These are phyloP conservation scores for Ptilodon capucinus DNA, from an alignment of 2,888 invertebrate species.

Conservation along the genomic window DNA sequence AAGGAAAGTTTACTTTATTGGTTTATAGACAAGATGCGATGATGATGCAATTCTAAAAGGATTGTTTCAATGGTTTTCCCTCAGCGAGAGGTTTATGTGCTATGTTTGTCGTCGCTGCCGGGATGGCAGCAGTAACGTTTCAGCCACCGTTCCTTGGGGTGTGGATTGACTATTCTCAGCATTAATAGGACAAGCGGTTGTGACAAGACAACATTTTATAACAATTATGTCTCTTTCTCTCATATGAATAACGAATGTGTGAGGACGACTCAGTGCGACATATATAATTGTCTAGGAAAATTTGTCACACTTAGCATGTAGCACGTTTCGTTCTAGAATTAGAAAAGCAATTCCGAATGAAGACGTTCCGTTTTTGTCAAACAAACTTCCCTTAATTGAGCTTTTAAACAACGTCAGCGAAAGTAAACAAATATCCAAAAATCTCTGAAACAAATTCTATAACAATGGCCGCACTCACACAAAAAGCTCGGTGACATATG, in stretches of 20 bases:
- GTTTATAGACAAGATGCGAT: too few relatives aligned
- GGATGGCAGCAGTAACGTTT: too few relatives aligned
- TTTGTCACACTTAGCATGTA: slow-evolving; percentile 11
- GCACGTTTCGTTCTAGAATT: not conserved
- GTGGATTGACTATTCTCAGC: slow-evolving; percentile 37
- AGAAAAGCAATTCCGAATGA: not conserved
- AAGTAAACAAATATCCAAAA: slow-evolving; percentile 1
- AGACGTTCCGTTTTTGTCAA: not conserved
- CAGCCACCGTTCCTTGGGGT: slow-evolving; percentile 31
- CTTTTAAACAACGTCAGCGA: not conserved
- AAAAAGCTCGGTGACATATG: slow-evolving; percentile 47
- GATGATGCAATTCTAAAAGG: too few relatives aligned
- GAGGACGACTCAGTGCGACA: too few relatives aligned
- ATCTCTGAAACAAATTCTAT: slow-evolving; percentile 20
- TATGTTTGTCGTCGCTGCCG: slow-evolving; percentile 47
- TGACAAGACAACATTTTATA: too few relatives aligned
- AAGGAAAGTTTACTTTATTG: too few relatives aligned
- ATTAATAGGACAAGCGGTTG: too few relatives aligned
- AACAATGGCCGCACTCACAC: slow-evolving; percentile 28
- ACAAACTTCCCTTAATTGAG: too few relatives aligned
- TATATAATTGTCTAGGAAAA: too few relatives aligned
- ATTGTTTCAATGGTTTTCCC: too few relatives aligned
- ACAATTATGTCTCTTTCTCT: too few relatives aligned
- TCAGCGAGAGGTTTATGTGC: slow-evolving; percentile 42
- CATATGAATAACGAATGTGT: too few relatives aligned